Percentiles rank a stretch among this genome's conserved stretches.
Conservation (phyloP, 2,888 invertebrate genomes). For the Vanessa cardui region DNA sequence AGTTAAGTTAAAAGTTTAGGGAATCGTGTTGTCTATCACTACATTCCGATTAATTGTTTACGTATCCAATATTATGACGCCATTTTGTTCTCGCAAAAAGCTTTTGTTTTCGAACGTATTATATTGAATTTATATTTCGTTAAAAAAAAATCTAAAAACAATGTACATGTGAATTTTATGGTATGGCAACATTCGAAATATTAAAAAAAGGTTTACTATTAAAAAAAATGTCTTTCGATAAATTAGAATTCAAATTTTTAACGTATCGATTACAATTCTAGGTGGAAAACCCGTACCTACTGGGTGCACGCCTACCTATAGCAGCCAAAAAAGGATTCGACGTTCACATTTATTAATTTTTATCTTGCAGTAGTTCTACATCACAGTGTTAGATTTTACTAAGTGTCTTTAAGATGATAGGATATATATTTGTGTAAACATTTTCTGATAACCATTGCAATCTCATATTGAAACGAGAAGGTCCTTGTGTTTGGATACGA, state of each 20-base stretch:
- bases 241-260: conserved; percentile 11
- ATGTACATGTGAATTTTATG: too few relatives aligned
- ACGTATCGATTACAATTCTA: conserved; percentile 59
- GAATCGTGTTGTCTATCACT: neutral
- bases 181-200: too few relatives aligned
- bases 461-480: conserved; percentile 45
- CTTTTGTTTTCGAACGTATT: too few relatives aligned
- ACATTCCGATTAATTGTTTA: too few relatives aligned
- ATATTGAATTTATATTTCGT: too few relatives aligned
- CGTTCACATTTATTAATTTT: conserved; percentile 73
- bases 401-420: conserved; percentile 46
- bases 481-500: conserved; percentile 1
- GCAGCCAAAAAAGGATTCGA: conserved; percentile 96
- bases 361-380: conserved; percentile 46
- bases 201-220: too few relatives aligned
- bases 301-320: conserved; percentile 93
- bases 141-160: too few relatives aligned
- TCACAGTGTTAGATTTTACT: conserved; percentile 33
- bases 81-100: too few relatives aligned
- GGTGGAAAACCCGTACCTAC: conserved; percentile 91
- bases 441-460: conserved; percentile 52
- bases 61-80: too few relatives aligned
- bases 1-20: too few relatives aligned
- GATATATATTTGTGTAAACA: conserved; percentile 40
- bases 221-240: neutral